A percentile compares a stretch with the other conserved stretches of the same genome.
phyloP scores from a whole-genome alignment of 2,888 invertebrate species.

The Epiblema foenella region DNA sequence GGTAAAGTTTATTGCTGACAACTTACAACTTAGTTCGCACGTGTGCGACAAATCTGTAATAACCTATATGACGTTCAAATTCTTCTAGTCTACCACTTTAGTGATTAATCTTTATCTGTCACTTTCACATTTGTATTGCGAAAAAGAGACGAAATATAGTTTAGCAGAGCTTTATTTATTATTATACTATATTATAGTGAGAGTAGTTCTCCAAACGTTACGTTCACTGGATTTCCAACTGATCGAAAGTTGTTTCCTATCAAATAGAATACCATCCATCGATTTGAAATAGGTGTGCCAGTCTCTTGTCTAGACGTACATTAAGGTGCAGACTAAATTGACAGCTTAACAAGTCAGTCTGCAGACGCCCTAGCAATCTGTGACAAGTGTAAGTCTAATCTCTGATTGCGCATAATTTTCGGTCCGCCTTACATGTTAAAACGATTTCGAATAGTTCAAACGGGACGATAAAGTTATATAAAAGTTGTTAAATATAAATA shows the following conservation, averaged over 20 bases:
- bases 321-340: constrained; percentile 6
- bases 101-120: too few species aligned
- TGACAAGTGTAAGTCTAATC: neutral
- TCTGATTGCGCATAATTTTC: neutral
- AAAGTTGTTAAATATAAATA: neutral
- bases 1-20: too few species aligned
- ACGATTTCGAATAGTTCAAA: neutral
- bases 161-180: too few species aligned
- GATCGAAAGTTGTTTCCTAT: neutral
- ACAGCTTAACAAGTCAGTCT: constrained; percentile 7
- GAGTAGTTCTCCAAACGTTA: neutral
- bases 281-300: constrained; percentile 30
- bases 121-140: too few species aligned
- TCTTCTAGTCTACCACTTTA: too few species aligned
- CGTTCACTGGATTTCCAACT: neutral
- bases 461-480: neutral
- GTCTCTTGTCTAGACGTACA: constrained; percentile 21
- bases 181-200: too few species aligned
- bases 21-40: too few species aligned
- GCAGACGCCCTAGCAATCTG: neutral
- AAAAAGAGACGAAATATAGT: too few species aligned
- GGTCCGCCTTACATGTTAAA: neutral
- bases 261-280: constrained; percentile 3
- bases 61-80: too few species aligned
- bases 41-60: too few species aligned